Conservation (phyloP, 2,797 vertebrate species). For the Pseudochirops cupreus region DNA sequence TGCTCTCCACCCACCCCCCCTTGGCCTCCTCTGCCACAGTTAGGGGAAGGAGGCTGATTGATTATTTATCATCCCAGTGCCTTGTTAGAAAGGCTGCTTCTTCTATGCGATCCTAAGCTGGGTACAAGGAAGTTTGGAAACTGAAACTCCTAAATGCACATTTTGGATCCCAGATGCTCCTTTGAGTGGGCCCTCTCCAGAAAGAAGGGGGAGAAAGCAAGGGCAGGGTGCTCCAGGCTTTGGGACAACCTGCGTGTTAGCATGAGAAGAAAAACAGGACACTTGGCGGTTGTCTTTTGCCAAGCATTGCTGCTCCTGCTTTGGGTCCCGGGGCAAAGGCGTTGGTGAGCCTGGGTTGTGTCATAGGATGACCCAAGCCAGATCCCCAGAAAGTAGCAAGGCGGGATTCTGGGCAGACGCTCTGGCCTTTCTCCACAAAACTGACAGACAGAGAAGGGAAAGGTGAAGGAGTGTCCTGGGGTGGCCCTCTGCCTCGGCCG, state of each 20-base stretch:
- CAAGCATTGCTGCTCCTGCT: constrained; percentile 2
- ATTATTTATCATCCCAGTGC: not conserved
- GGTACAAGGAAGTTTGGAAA: not conserved
- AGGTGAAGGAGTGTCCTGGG: constrained; percentile 68
- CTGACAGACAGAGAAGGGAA: constrained; percentile 59
- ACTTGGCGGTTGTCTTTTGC: not conserved
- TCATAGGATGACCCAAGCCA: constrained; percentile 53
- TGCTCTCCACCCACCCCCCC: not conserved
- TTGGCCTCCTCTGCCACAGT: rapidly evolving
- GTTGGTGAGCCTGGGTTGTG: not conserved
- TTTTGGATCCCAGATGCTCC: not conserved
- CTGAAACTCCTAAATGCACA: not conserved
- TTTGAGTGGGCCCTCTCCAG: not conserved
- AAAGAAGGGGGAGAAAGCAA: not conserved
- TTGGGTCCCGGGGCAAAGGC: constrained; percentile 3
- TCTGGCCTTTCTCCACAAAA: constrained; percentile 61
- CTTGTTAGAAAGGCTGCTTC: constrained; percentile 17
- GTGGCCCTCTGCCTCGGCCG: constrained; percentile 64
- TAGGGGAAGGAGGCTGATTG: not conserved
- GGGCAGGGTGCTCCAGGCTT: not conserved
- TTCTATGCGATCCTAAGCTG: constrained; percentile 16
- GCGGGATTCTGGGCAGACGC: constrained; percentile 41
- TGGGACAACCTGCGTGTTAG: not conserved
- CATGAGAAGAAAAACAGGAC: not conserved
- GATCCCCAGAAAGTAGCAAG: constrained; percentile 61